Evolutionary conservation across 1,140 invertebrate genomes (phyloP).

Genomic region (Anadara kagoshimensis): DNA sequence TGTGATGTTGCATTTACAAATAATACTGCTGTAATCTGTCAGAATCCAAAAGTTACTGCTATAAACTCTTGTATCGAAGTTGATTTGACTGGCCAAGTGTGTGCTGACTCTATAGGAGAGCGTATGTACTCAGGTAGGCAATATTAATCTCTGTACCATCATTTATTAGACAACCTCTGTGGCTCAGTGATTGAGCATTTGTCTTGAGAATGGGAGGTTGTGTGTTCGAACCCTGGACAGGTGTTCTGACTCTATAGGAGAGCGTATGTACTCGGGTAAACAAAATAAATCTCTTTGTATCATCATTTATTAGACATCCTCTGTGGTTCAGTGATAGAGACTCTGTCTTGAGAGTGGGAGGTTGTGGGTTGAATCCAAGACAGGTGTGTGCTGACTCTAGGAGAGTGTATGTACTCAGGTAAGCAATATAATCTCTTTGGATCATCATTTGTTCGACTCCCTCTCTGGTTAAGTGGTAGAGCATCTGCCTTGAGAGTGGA

Average conservation of each 20-base stretch:
- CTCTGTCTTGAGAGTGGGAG: no score
- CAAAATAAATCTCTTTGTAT: conserved; percentile 96
- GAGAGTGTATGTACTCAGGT: no score
- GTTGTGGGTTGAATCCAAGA: no score
- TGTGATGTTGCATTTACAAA: conserved; percentile 91
- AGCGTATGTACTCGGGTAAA: conserved; percentile 98
- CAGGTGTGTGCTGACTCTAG: no score
- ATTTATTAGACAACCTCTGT: conserved; percentile 71
- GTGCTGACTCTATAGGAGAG: conserved; percentile 93
- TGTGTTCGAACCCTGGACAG: conserved; percentile 86
- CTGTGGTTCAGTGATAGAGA: no score
- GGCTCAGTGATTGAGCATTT: conserved; percentile 84
- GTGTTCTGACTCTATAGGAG: conserved; percentile 88
- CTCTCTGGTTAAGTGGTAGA: no score
- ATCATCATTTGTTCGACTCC: no score
- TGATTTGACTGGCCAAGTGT: conserved; percentile 94
- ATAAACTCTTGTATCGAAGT: conserved; percentile 98
- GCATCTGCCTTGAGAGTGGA: no score
- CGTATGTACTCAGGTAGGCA: conserved; percentile 86
- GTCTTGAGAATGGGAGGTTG: no score
- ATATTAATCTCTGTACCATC: conserved; percentile 77
- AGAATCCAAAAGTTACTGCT: conserved; percentile 93
- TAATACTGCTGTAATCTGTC: conserved; percentile 82
- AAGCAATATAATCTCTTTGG: no score
- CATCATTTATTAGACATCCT: no score